A percentile compares a stretch with the other conserved stretches of the same genome.
Evolutionary conservation across 64 coral and sea anemone genomes (phyloP).

Genomic region (Platygyra sinensis): DNA sequence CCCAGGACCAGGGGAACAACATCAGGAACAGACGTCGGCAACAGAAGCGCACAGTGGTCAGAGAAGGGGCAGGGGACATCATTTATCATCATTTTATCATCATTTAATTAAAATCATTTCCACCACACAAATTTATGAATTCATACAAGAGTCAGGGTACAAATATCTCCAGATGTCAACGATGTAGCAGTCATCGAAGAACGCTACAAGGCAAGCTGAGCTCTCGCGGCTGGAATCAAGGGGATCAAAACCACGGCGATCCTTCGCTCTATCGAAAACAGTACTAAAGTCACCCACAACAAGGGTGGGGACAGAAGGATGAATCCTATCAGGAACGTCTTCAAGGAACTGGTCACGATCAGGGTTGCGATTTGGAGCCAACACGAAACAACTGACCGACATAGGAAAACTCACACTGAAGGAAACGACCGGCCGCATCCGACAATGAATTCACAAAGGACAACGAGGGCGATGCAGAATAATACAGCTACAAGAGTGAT

Average conservation of each 20-base stretch:
- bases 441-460: neutral
- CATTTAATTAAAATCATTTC: too few species aligned
- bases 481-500: constrained; percentile 4
- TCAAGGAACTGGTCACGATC: too few species aligned
- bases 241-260: neutral
- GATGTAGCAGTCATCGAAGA: neutral
- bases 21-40: constrained; percentile 4
- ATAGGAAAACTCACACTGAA: neutral
- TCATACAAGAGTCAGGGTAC: neutral
- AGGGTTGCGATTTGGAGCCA: too few species aligned
- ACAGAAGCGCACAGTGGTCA: constrained; percentile 18
- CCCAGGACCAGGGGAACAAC: neutral
- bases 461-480: neutral
- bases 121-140: too few species aligned
- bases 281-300: constrained; percentile 57
- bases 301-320: constrained; percentile 25
- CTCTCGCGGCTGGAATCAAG: neutral
- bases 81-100: too few species aligned
- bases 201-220: neutral
- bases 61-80: constrained; percentile 23
- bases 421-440: neutral
- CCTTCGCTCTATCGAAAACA: constrained; percentile 19
- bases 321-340: neutral
- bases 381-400: neutral
- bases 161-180: neutral